A percentile compares a stretch with the other conserved stretches of the same genome.
Evolutionary conservation across 2,888 invertebrate species (phyloP).

Genomic region (Caenorhabditis japonica): DNA sequence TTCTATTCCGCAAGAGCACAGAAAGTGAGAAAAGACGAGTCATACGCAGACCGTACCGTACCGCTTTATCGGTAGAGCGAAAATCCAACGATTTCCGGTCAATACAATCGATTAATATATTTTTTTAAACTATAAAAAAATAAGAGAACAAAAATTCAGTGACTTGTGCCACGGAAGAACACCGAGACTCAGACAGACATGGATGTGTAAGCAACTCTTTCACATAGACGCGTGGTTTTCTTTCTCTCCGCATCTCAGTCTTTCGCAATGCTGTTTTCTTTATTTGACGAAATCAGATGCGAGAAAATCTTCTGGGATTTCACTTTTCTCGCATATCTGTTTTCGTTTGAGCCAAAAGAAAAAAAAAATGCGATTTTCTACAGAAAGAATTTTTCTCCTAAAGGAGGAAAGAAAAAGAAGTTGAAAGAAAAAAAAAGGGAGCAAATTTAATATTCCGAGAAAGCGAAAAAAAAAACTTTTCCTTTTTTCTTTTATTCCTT

Average conservation of each 20-base stretch:
- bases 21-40: too few species aligned
- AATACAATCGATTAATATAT: too few species aligned
- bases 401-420: slow-evolving; percentile 8
- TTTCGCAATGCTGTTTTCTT: slow-evolving; percentile 26
- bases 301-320: slow-evolving; percentile 3
- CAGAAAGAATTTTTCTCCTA: slow-evolving; percentile 10
- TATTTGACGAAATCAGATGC: slow-evolving; percentile 1
- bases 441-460: slow-evolving; percentile 45
- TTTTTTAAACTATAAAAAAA: too few species aligned
- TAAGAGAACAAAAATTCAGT: too few species aligned
- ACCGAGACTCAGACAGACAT: slow-evolving; percentile 20
- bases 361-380: background rate
- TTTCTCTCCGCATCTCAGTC: slow-evolving; percentile 8
- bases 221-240: slow-evolving; percentile 14
- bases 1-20: too few species aligned
- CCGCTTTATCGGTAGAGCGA: too few species aligned
- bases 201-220: slow-evolving; percentile 31
- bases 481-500: background rate
- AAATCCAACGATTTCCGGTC: too few species aligned
- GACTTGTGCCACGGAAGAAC: too few species aligned
- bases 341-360: background rate
- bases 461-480: slow-evolving; percentile 9
- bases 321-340: slow-evolving; percentile 13
- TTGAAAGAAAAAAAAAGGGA: slow-evolving; percentile 10
- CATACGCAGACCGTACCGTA: too few species aligned